These are phyloP conservation scores for Echinometra lucunter DNA, from an alignment of 53 echinoderm and acorn worm species.

Conservation along the genomic window DNA sequence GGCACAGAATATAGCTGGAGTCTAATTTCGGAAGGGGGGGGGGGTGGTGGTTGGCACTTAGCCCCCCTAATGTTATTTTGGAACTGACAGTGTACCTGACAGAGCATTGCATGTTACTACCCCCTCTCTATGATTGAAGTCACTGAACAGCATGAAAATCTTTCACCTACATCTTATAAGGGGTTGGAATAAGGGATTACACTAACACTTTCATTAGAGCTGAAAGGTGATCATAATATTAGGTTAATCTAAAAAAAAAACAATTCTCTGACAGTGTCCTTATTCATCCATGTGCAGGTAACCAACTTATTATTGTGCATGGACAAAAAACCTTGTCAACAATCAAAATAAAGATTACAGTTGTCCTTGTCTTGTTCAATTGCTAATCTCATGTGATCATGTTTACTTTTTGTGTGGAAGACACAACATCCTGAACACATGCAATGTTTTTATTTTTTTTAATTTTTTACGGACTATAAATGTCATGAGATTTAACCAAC, in stretches of 20 bases:
- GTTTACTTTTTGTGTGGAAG: neutral
- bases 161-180: neutral
- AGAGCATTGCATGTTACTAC: neutral
- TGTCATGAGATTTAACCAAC: no score
- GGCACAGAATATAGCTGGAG: no score
- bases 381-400: neutral
- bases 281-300: neutral
- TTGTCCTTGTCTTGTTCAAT: neutral
- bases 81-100: neutral
- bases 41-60: neutral
- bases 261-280: neutral
- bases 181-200: neutral
- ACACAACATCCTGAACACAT: neutral
- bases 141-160: neutral
- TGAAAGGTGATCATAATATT: neutral
- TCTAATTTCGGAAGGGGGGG: neutral
- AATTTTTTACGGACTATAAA: no score
- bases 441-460: neutral
- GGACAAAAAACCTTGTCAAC: neutral
- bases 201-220: neutral
- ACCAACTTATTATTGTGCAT: neutral
- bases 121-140: neutral
- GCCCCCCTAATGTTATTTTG: neutral
- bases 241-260: no score
- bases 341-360: no score